Conservation (phyloP, 2,797 vertebrate genomes). For the Lacerta agilis region DNA sequence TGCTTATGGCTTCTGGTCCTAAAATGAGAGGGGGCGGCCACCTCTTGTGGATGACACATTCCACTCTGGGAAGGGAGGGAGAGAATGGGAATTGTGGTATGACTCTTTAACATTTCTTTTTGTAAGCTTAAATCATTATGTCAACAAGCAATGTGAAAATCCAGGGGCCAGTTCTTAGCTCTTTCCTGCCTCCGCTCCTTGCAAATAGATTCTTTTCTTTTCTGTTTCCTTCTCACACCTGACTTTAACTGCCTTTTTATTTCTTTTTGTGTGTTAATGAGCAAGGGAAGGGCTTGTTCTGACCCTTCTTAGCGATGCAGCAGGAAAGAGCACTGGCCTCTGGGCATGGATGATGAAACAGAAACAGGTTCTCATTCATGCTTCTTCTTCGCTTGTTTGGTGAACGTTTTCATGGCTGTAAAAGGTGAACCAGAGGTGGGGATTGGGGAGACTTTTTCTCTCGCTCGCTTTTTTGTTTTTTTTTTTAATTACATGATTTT, state of each 20-base stretch:
- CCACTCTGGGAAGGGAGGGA: conserved; percentile 51
- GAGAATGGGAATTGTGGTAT: conserved; percentile 30
- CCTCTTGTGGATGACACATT: conserved; percentile 46
- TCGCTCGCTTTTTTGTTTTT: conserved; percentile 24
- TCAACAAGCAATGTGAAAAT: conserved; percentile 30
- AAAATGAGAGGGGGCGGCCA: not conserved
- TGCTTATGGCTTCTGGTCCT: not conserved
- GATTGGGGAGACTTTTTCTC: not conserved
- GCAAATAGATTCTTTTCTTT: not conserved
- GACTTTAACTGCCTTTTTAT: not conserved
- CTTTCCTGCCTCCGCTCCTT: not conserved
- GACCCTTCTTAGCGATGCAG: not conserved
- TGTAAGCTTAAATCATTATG: conserved; percentile 60
- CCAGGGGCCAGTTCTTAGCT: conserved; percentile 1
- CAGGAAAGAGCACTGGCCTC: not conserved
- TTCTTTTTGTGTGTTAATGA: not conserved
- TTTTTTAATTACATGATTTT: conserved; percentile 49
- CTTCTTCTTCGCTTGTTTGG: conserved; percentile 11
- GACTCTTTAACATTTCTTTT: conserved; percentile 49
- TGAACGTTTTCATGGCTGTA: conserved; percentile 17
- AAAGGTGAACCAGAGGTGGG: not conserved
- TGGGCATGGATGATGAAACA: not conserved
- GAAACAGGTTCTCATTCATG: not conserved
- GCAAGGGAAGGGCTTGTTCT: not conserved
- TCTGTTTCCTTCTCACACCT: conserved; percentile 6